Percentiles rank a stretch among this genome's conserved stretches.
phyloP scores from a whole-genome alignment of 2,113 vertebrate genomes.

The Hypomesus transpacificus region DNA sequence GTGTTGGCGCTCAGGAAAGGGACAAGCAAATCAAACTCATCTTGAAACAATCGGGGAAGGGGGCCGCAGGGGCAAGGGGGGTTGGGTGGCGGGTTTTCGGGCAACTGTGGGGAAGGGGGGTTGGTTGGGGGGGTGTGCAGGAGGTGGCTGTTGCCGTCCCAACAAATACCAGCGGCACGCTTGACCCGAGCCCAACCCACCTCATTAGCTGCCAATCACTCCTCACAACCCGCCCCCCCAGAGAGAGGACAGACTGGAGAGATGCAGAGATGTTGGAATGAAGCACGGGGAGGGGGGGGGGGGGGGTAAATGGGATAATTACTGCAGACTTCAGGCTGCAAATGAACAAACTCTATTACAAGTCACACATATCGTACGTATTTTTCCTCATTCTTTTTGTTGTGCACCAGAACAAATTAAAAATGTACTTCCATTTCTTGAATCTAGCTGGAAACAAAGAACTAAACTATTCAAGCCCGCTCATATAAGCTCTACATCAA shows the following conservation, averaged over 20 bases:
- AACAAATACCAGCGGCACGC: constrained; percentile 53
- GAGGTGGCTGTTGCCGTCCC: constrained; percentile 49
- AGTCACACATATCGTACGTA: too few relatives aligned
- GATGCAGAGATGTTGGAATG: too few relatives aligned
- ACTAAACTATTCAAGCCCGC: too few relatives aligned
- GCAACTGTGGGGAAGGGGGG: constrained; percentile 20
- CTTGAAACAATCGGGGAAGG: constrained; percentile 66
- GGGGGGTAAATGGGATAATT: constrained; percentile 12
- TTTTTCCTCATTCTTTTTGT: too few relatives aligned
- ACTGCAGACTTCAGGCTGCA: too few relatives aligned
- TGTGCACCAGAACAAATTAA: too few relatives aligned
- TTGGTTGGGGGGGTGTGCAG: constrained; percentile 19
- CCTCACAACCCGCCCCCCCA: constrained; percentile 22
- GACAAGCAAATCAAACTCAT: constrained; percentile 67
- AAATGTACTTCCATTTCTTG: too few relatives aligned
- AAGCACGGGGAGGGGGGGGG: background rate
- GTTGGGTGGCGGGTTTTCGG: constrained; percentile 11
- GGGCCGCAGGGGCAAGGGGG: constrained; percentile 38
- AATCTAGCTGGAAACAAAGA: too few relatives aligned
- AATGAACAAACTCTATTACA: too few relatives aligned
- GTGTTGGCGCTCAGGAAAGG: constrained; percentile 59
- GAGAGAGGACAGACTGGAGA: too few relatives aligned
- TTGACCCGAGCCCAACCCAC: constrained; percentile 53
- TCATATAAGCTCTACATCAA: background rate
- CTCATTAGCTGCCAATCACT: constrained; percentile 71